A percentile compares a stretch with the other conserved stretches of the same genome.
These are phyloP conservation scores for Nasonia vitripennis DNA, from an alignment of 1,140 invertebrate species.

Conservation along the genomic window DNA sequence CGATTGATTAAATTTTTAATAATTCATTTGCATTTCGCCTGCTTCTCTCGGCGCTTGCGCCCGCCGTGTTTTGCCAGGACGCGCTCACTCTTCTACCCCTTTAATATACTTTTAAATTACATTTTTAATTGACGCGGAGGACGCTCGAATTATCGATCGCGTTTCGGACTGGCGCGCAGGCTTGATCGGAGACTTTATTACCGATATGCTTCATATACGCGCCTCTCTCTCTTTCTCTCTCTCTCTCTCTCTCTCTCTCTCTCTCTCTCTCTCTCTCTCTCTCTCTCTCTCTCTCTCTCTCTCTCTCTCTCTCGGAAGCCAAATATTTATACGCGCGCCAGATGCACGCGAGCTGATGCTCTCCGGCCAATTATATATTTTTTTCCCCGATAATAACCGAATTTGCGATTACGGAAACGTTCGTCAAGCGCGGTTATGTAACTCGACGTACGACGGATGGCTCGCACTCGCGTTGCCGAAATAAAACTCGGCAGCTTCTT, in stretches of 20 bases:
- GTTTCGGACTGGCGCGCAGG: conserved; percentile 36
- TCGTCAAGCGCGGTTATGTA: not conserved
- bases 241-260: too few species aligned
- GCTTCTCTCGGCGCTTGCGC: conserved; percentile 51
- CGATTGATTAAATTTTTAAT: conserved; percentile 76
- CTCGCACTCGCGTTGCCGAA: too few species aligned
- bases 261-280: too few species aligned
- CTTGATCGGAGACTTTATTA: conserved; percentile 48
- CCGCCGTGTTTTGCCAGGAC: conserved; percentile 27
- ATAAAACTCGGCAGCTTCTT: too few species aligned
- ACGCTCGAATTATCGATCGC: conserved; percentile 70
- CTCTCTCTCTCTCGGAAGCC: not conserved
- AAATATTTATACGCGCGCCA: conserved; percentile 39
- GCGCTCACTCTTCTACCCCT: conserved; percentile 57
- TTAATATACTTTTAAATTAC: conserved; percentile 72
- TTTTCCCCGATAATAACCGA: not conserved
- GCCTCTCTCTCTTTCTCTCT: not conserved
- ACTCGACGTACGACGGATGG: not conserved
- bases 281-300: too few species aligned
- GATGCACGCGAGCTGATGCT: not conserved
- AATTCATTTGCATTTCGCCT: conserved; percentile 74
- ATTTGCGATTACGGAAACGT: not conserved
- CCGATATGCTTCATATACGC: conserved; percentile 39
- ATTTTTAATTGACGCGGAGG: conserved; percentile 70
- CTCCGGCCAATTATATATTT: not conserved